Evolutionary conservation across 2,113 vertebrate genomes (phyloP).

Genomic region (Rhea pennata): DNA sequence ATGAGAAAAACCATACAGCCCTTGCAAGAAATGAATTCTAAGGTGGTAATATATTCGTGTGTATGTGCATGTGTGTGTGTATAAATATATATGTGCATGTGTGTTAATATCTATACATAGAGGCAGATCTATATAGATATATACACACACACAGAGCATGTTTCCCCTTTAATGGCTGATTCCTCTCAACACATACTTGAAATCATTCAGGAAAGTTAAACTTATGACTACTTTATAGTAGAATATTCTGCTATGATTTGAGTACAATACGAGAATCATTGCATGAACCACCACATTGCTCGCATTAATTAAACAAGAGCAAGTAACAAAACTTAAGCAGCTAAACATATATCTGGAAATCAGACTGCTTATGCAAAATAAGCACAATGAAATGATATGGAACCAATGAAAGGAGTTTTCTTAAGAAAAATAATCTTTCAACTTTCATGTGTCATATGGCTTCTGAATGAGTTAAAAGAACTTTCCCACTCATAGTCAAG

Average conservation of each 20-base stretch:
- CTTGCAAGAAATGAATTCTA: constrained; percentile 50
- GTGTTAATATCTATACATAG: neutral
- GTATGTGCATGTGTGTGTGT: neutral
- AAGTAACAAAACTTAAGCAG: constrained; percentile 32
- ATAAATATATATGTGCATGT: neutral
- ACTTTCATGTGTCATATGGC: constrained; percentile 42
- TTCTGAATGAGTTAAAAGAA: constrained; percentile 37
- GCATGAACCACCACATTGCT: constrained; percentile 23
- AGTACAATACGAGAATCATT: constrained; percentile 31
- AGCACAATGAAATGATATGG: neutral
- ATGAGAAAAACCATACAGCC: constrained; percentile 69
- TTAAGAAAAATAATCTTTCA: constrained; percentile 11
- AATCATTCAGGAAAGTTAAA: constrained; percentile 31
- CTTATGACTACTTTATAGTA: constrained; percentile 27
- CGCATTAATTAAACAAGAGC: constrained; percentile 31
- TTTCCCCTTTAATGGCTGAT: constrained; percentile 13
- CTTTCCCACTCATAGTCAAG: constrained; percentile 10
- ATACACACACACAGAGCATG: neutral
- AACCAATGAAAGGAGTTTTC: constrained; percentile 32
- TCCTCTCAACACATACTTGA: constrained; percentile 2
- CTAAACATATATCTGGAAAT: neutral
- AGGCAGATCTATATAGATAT: neutral
- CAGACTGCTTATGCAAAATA: constrained; percentile 19
- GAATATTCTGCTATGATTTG: constrained; percentile 33
- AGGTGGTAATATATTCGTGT: neutral